These are phyloP conservation scores for Synergus laeviventris DNA, from an alignment of 2,888 invertebrate species.

Conservation along the genomic window DNA sequence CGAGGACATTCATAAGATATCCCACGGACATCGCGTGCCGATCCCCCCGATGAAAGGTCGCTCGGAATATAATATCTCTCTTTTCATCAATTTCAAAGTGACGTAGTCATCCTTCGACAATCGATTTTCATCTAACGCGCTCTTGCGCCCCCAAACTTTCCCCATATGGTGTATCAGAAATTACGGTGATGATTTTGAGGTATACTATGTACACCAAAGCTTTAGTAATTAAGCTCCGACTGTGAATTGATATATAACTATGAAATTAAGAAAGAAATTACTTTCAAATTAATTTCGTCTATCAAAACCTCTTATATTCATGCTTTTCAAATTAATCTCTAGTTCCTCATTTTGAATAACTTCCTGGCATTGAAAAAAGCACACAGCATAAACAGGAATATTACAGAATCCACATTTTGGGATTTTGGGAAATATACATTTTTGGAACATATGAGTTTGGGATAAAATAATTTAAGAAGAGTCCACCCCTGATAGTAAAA, in stretches of 20 bases:
- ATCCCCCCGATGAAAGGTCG: not conserved
- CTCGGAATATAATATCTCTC: conserved; percentile 14
- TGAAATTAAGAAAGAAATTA: too few relatives aligned
- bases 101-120: conserved; percentile 20
- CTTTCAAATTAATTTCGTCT: too few relatives aligned
- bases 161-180: not conserved
- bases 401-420: not conserved
- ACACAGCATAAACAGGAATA: not conserved
- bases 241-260: too few relatives aligned
- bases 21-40: conserved; percentile 1
- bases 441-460: not conserved
- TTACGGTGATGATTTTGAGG: not conserved
- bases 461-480: conserved; percentile 26
- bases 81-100: conserved; percentile 23
- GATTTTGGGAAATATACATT: not conserved
- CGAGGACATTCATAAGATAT: conserved; percentile 29
- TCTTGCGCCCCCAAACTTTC: not conserved
- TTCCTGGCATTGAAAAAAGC: not conserved
- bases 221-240: too few relatives aligned
- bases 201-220: too few relatives aligned
- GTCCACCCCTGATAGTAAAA: conserved; percentile 18
- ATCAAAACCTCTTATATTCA: too few relatives aligned
- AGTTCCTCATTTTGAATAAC: not conserved
- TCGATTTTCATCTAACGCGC: conserved; percentile 15
- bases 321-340: too few relatives aligned